phyloP scores from a whole-genome alignment of 64 coral and sea anemone genomes.

The Catalaphyllia jardinei region DNA sequence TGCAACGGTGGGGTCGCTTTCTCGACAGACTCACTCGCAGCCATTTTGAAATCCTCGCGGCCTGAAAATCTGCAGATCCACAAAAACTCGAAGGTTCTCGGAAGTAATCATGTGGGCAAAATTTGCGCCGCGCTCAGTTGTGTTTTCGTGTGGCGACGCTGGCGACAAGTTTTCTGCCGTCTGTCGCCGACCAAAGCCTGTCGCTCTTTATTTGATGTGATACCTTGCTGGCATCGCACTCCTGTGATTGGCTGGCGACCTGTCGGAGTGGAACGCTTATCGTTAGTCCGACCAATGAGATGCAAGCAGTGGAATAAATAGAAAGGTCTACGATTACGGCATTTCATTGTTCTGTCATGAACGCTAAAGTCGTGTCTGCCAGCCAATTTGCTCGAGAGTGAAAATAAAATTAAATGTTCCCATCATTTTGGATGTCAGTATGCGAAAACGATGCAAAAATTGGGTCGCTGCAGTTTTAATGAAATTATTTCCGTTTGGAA shows the following conservation, averaged over 20 bases:
- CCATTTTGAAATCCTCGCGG: constrained; percentile 40
- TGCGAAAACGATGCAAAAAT: background rate
- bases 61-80: background rate
- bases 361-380: constrained; percentile 34
- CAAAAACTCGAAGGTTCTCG: constrained; percentile 6
- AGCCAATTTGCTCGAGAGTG: background rate
- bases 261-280: constrained; percentile 92
- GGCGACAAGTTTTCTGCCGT: constrained; percentile 58
- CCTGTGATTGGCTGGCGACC: constrained; percentile 79
- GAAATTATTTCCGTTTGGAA: background rate
- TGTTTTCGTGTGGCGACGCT: constrained; percentile 45
- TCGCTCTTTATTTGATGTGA: constrained; percentile 77
- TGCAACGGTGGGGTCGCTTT: background rate
- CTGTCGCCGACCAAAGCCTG: constrained; percentile 70
- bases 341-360: constrained; percentile 61
- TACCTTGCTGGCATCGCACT: constrained; percentile 40
- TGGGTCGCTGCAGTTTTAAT: background rate
- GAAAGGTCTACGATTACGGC: constrained; percentile 59
- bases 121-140: constrained; percentile 15
- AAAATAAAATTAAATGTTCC: constrained; percentile 7
- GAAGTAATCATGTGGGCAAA: constrained; percentile 27
- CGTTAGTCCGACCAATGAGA: constrained; percentile 69
- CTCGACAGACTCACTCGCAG: constrained; percentile 21
- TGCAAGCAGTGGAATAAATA: constrained; percentile 20
- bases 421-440: background rate